Base-by-base conservation (phyloP, 2,797 vertebrate genomes). In the Glyptemys insculpta region DNA sequence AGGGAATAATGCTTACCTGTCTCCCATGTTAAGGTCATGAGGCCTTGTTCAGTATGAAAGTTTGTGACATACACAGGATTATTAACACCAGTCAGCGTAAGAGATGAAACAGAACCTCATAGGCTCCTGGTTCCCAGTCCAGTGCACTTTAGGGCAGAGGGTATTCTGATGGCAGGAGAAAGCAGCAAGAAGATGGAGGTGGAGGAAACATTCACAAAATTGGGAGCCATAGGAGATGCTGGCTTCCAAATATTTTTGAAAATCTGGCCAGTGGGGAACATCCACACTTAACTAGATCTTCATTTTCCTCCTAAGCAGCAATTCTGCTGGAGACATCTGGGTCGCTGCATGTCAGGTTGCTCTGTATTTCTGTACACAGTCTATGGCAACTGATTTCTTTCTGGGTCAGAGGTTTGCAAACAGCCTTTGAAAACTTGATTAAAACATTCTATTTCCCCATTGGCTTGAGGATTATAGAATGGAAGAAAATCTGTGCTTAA, bases 401-500 rank as follows among this genome's bases (percentile, higher is more conserved):
- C 23, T 1, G 1, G n/a, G 44, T 10, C 29, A 53, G 82, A 82
- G 41, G 34, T 12, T 82, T 93, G 31, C 31, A 34, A 83, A 59
- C 37, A 57, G 19, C 6, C 80, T 82, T 31, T 65, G 80, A 6
- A 21, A 47, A 49, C 49, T 29, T 41, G 0, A 0, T 4, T 53
- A 87, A 83, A 34, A 54, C 79, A 11, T 76, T 74, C 37, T 76
- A 47, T 82, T 82, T 27, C 47, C 80, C 54, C 79, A 37, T 34
- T 85, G 85, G 57, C 81, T 52, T 87, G 44, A 10, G 5, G 59
- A 27, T 31, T 49, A 50, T 34, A 6, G 12, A 86, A 56, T 12
- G 85, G 68, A 0, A 88, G 57, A n/a, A 87, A 50, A 5, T 79
- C 31, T 83, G 44, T 0, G 14, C 74, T 86, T 49, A 62, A 81